A percentile compares a stretch with the other conserved stretches of the same genome.
These are phyloP conservation scores for Ophthalmolycus amberensis DNA, from an alignment of 2,113 vertebrate species.

Conservation along the genomic window DNA sequence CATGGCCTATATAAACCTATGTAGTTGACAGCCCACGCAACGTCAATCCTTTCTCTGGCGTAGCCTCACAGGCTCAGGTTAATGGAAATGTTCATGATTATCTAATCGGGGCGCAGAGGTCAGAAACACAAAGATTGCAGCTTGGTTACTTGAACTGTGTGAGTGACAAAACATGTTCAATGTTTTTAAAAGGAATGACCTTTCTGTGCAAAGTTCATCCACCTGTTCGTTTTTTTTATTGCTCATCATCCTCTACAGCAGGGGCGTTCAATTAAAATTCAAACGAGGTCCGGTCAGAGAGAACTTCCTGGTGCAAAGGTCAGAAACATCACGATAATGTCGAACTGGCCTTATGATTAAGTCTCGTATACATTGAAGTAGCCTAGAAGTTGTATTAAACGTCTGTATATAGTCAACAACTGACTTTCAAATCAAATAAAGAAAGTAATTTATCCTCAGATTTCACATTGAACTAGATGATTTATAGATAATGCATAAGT, in stretches of 20 bases:
- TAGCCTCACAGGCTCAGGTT: slow-evolving; percentile 34
- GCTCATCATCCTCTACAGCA: neutral
- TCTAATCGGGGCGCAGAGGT: slow-evolving; percentile 40
- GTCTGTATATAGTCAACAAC: too few relatives aligned
- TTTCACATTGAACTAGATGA: too few relatives aligned
- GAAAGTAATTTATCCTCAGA: too few relatives aligned
- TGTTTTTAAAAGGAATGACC: neutral
- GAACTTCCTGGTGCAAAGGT: too few relatives aligned
- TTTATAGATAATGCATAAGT: too few relatives aligned
- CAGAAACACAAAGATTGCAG: slow-evolving; percentile 27
- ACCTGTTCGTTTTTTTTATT: neutral
- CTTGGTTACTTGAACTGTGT: neutral
- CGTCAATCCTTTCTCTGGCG: slow-evolving; percentile 6
- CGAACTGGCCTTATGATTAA: too few relatives aligned
- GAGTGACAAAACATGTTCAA: slow-evolving; percentile 13
- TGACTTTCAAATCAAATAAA: too few relatives aligned
- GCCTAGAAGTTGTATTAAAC: too few relatives aligned
- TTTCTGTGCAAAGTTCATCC: neutral
- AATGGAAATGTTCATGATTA: slow-evolving; percentile 62
- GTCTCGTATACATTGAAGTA: too few relatives aligned
- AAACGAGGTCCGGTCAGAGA: too few relatives aligned
- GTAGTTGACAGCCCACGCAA: slow-evolving; percentile 16
- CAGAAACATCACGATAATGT: too few relatives aligned
- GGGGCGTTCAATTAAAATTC: too few relatives aligned
- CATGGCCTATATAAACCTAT: neutral